Percentiles rank a stretch among this genome's conserved stretches.
Conservation (phyloP, 2,113 vertebrate genomes). For the Sinocyclocheilus grahami region DNA sequence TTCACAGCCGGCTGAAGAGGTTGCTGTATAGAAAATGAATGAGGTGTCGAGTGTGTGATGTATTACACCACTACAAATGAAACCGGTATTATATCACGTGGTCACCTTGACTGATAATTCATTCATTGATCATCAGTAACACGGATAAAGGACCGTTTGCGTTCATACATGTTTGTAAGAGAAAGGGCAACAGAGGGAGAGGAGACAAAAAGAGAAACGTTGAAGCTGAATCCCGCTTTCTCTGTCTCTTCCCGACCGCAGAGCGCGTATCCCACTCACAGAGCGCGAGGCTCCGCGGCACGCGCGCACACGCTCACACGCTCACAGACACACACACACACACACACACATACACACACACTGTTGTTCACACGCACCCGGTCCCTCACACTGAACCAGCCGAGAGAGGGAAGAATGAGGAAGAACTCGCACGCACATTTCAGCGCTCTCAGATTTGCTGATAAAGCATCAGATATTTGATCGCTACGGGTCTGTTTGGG, state of each 20-base stretch:
- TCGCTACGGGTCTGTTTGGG: slow-evolving; percentile 67
- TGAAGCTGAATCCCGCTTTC: not conserved
- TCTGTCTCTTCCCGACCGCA: not conserved
- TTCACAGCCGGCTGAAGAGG: not conserved
- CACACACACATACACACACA: slow-evolving; percentile 24
- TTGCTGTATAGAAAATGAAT: not conserved
- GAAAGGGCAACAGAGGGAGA: slow-evolving; percentile 20
- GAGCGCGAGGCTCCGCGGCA: slow-evolving; percentile 33
- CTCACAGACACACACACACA: slow-evolving; percentile 15
- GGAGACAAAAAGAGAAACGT: slow-evolving; percentile 40
- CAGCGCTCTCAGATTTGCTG: slow-evolving; percentile 72
- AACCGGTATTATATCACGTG: slow-evolving; percentile 10
- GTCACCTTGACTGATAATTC: not conserved
- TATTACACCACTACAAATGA: slow-evolving; percentile 3
- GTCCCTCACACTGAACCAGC: slow-evolving; percentile 37
- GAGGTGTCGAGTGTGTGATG: not conserved
- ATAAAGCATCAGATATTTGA: slow-evolving; percentile 73
- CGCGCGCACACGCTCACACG: slow-evolving; percentile 23
- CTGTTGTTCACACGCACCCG: slow-evolving; percentile 31
- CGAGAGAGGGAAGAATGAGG: slow-evolving; percentile 75
- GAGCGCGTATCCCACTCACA: too few species aligned
- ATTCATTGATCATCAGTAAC: not conserved
- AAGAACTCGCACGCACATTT: slow-evolving; percentile 72
- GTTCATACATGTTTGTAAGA: slow-evolving; percentile 18
- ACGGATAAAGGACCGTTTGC: not conserved